These are phyloP conservation scores for Lycocerus yunnanus DNA, from an alignment of 2,888 invertebrate species.

Conservation along the genomic window DNA sequence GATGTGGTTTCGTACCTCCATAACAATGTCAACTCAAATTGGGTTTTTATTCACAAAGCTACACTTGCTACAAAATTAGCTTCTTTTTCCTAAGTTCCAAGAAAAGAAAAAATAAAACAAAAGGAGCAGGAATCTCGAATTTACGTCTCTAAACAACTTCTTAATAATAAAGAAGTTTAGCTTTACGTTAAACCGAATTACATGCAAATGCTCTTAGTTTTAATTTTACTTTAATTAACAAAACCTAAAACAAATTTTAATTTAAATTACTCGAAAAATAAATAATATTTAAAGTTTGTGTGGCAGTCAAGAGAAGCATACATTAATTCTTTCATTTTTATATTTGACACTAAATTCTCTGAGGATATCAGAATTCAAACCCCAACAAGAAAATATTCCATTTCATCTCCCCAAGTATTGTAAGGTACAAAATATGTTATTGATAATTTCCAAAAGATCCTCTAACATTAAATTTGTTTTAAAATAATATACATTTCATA, in stretches of 20 bases:
- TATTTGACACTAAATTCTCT: constrained; percentile 3
- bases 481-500: neutral
- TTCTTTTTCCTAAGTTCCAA: constrained; percentile 3
- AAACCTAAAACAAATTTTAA: neutral
- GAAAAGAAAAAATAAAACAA: constrained; percentile 1
- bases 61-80: constrained; percentile 28
- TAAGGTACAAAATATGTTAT: constrained; percentile 8
- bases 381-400: constrained; percentile 21
- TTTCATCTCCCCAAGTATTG: constrained; percentile 14
- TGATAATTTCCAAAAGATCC: neutral
- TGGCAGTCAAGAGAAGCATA: neutral
- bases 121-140: neutral
- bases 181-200: constrained; percentile 1
- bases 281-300: neutral
- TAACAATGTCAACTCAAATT: constrained; percentile 33
- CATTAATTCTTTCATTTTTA: neutral
- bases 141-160: constrained; percentile 2
- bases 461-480: neutral
- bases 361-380: constrained; percentile 13
- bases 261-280: neutral
- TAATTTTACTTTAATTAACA: constrained; percentile 1
- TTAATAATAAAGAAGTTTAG: constrained; percentile 4
- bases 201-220: constrained; percentile 5
- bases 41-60: constrained; percentile 32
- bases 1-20: constrained; percentile 32